Conservation (phyloP, 2,888 invertebrate species). For the Subacronicta megacephala region DNA sequence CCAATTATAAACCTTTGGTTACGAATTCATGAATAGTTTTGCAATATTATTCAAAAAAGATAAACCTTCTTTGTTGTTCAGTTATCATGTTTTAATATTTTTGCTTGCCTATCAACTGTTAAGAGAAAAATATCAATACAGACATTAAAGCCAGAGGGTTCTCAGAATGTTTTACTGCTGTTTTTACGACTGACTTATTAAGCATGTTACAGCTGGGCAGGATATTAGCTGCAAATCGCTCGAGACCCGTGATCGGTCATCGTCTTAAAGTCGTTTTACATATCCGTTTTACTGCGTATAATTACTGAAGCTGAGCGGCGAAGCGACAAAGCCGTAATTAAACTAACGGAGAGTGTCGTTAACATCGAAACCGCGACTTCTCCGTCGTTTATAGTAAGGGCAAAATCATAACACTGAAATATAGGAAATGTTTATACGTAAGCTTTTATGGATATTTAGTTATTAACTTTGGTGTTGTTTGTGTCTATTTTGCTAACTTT, state of each 20-base stretch:
- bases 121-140: constrained; percentile 60
- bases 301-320: constrained; percentile 77
- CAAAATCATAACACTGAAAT: constrained; percentile 66
- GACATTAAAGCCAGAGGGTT: constrained; percentile 59
- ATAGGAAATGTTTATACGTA: constrained; percentile 25
- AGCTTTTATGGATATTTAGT: constrained; percentile 2
- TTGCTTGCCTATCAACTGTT: constrained; percentile 33
- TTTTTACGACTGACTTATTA: constrained; percentile 76
- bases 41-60: constrained; percentile 8
- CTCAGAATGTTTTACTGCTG: constrained; percentile 72
- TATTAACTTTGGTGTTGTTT: too few species aligned
- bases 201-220: constrained; percentile 76
- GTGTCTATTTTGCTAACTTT: too few species aligned
- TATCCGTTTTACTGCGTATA: constrained; percentile 84
- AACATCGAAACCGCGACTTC: constrained; percentile 72
- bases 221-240: constrained; percentile 81
- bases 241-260: constrained; percentile 74
- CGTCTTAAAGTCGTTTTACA: constrained; percentile 80
- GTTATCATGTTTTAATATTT: constrained; percentile 29
- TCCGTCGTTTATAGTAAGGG: constrained; percentile 69
- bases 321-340: constrained; percentile 84
- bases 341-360: constrained; percentile 83
- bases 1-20: constrained; percentile 14
- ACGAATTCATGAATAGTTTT: not conserved
- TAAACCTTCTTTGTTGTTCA: constrained; percentile 17